Evolutionary conservation across 2,888 invertebrate species (phyloP).

Genomic region (Dasysyrphus tricinctus): DNA sequence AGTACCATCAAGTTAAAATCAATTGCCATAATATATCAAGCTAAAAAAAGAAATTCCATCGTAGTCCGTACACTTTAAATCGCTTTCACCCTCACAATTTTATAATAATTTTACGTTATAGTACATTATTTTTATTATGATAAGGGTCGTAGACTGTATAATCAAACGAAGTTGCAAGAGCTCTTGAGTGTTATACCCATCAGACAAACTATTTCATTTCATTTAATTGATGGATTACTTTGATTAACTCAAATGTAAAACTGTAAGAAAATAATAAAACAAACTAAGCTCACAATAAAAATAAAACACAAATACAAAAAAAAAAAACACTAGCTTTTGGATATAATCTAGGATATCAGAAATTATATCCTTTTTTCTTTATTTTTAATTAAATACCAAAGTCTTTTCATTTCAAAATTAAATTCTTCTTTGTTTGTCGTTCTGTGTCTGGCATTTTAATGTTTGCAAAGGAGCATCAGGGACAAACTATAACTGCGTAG

Average conservation of each 20-base stretch:
- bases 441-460: neutral
- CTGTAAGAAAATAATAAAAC: conserved; percentile 19
- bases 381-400: conserved; percentile 44
- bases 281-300: conserved; percentile 1
- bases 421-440: neutral
- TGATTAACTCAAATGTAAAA: conserved; percentile 58
- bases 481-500: neutral
- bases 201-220: conserved; percentile 6
- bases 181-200: conserved; percentile 41
- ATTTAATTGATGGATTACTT: conserved; percentile 63
- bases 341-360: neutral
- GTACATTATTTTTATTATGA: neutral
- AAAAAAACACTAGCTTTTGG: neutral
- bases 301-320: conserved; percentile 31
- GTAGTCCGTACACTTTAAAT: neutral
- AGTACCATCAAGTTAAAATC: too few species aligned
- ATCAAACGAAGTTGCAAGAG: neutral
- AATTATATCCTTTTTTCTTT: neutral
- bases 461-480: conserved; percentile 27
- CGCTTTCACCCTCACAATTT: neutral
- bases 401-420: conserved; percentile 50
- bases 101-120: neutral
- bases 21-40: too few species aligned
- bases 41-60: too few species aligned
- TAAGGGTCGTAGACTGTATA: neutral